Evolutionary conservation across 2,113 vertebrate genomes (phyloP).

Genomic region (Acrocephalus arundinaceus): DNA sequence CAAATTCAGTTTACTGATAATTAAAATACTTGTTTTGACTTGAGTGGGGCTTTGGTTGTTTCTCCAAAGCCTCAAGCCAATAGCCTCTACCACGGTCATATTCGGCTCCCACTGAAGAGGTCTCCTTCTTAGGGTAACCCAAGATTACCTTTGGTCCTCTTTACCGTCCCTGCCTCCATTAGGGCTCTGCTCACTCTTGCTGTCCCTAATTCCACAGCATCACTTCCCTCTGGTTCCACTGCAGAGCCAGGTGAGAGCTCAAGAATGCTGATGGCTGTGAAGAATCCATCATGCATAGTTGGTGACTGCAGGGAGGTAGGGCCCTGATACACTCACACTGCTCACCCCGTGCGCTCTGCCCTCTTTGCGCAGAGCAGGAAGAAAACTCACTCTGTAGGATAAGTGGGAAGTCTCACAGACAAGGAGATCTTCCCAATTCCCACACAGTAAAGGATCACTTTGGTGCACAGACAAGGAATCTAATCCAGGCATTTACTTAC

Average conservation of each 20-base stretch:
- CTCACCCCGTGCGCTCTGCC: accelerated
- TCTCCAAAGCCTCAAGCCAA: neutral
- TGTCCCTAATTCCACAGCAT: no score
- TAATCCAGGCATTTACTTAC: neutral
- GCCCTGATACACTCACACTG: accelerated
- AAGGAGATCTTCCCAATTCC: neutral
- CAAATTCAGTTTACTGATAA: neutral
- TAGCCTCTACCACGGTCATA: neutral
- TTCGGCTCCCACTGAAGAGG: neutral
- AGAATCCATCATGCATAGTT: accelerated
- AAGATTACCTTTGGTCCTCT: neutral
- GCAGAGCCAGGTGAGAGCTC: neutral
- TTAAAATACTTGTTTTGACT: neutral
- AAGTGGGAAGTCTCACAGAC: neutral
- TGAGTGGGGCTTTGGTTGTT: neutral
- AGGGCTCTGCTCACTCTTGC: neutral
- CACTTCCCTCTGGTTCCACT: neutral
- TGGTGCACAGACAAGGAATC: neutral
- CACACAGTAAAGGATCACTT: neutral
- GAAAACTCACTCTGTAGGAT: neutral
- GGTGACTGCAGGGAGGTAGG: neutral
- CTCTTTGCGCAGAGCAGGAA: neutral
- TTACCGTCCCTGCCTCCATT: neutral
- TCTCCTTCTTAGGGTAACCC: neutral
- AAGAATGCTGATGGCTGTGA: neutral